phyloP scores from a whole-genome alignment of 1,140 invertebrate genomes.

The Diplogasteroides magnus region DNA sequence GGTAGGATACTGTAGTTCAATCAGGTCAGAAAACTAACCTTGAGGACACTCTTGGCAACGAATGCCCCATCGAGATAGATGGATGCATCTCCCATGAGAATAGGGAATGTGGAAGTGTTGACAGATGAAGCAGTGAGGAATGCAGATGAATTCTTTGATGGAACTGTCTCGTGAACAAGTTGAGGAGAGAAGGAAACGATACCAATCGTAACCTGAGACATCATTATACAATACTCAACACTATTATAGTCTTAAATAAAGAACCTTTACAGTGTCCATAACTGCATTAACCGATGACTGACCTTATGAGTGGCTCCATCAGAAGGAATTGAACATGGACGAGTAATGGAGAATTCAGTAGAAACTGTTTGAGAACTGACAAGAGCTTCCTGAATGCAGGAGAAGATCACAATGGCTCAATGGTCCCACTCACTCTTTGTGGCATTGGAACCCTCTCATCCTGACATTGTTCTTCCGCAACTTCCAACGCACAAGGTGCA shows the following conservation, averaged over 20 bases:
- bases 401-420: too few relatives aligned
- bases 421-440: too few relatives aligned
- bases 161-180: slow-evolving; percentile 56
- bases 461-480: too few relatives aligned
- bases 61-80: slow-evolving; percentile 60
- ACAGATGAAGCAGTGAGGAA: slow-evolving; percentile 56
- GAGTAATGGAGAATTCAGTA: neutral
- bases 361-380: neutral
- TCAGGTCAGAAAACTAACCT: slow-evolving; percentile 18
- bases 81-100: slow-evolving; percentile 56
- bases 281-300: neutral
- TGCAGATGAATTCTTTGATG: slow-evolving; percentile 53
- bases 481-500: too few relatives aligned
- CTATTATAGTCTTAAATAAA: too few relatives aligned
- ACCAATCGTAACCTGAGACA: slow-evolving; percentile 51
- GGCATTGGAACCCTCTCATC: too few relatives aligned
- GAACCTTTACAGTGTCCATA: too few relatives aligned
- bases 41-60: slow-evolving; percentile 57
- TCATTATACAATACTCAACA: slow-evolving; percentile 33
- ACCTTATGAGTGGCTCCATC: neutral
- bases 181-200: slow-evolving; percentile 54
- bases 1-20: slow-evolving; percentile 38
- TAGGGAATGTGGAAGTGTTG: slow-evolving; percentile 54
- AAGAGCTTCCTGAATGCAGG: slow-evolving; percentile 1
- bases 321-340: neutral